Percentiles rank a stretch among this genome's conserved stretches.
Evolutionary conservation across 2,888 invertebrate genomes (phyloP).

Genomic region (Xestia xanthographa): DNA sequence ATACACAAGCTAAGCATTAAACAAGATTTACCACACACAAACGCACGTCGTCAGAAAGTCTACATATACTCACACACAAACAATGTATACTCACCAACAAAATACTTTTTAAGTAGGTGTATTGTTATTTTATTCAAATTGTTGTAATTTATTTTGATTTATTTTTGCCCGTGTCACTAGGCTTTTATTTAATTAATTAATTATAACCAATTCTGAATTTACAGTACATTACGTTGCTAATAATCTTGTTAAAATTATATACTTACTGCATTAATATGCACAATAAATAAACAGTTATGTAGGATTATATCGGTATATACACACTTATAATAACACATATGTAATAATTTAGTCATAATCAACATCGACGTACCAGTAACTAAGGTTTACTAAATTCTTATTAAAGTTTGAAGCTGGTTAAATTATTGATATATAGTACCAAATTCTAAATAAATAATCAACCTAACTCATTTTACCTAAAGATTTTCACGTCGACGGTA

Average conservation of each 20-base stretch:
- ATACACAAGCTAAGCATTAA: constrained; percentile 71
- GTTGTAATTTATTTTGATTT: constrained; percentile 70
- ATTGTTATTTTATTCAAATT: constrained; percentile 73
- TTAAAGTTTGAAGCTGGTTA: neutral
- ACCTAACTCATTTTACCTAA: constrained; percentile 42
- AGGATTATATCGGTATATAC: neutral
- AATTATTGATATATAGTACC: neutral
- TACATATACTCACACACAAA: constrained; percentile 72
- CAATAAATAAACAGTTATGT: constrained; percentile 18
- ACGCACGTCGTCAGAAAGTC: constrained; percentile 64
- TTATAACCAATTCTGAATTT: constrained; percentile 40
- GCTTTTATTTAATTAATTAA: constrained; percentile 61
- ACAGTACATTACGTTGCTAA: constrained; percentile 29
- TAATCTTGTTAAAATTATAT: constrained; percentile 36
- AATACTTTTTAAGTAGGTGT: constrained; percentile 72
- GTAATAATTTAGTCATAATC: neutral
- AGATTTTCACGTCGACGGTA: constrained; percentile 76
- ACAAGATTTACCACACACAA: constrained; percentile 80
- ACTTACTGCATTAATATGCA: constrained; percentile 19
- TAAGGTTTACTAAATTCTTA: neutral
- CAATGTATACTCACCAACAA: constrained; percentile 74
- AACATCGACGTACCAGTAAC: neutral
- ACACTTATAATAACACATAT: neutral
- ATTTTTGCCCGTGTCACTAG: constrained; percentile 54
- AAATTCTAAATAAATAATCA: constrained; percentile 22